A percentile compares a stretch with the other conserved stretches of the same genome.
phyloP scores from a whole-genome alignment of 1,140 invertebrate species.

The Brachionus rotundiformis region DNA sequence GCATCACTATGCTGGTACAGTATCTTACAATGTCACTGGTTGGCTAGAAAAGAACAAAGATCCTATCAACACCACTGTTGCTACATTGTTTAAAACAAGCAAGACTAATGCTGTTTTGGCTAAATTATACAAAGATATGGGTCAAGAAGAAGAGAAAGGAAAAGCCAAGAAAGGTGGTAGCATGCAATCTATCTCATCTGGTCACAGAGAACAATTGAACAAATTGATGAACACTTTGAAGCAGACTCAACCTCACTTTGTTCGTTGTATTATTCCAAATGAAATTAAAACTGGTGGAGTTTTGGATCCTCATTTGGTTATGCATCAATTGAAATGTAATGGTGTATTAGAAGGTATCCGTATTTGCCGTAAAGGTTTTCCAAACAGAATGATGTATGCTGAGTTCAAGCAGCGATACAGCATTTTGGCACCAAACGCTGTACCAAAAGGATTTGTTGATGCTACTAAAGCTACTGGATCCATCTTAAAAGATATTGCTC shows the following conservation, averaged over 20 bases:
- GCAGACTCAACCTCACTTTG: constrained; percentile 96
- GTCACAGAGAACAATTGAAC: constrained; percentile 90
- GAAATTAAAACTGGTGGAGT: constrained; percentile 93
- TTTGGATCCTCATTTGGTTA: constrained; percentile 96
- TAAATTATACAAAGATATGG: constrained; percentile 13
- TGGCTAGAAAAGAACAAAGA: constrained; percentile 99
- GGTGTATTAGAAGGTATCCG: constrained; percentile 99
- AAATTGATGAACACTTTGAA: constrained; percentile 93
- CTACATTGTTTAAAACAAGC: constrained; percentile 40
- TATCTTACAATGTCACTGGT: constrained; percentile 76
- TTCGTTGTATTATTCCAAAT: constrained; percentile 99
- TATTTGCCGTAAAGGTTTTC: constrained; percentile 99
- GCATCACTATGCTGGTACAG: constrained; percentile 95
- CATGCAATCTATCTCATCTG: constrained; percentile 87
- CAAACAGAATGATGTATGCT: constrained; percentile 99
- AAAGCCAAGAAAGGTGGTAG: constrained; percentile 92
- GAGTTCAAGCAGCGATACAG: constrained; percentile 99
- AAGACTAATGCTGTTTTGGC: constrained; percentile 19
- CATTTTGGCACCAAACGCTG: constrained; percentile 86
- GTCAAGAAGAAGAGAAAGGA: constrained; percentile 43
- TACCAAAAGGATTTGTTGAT: constrained; percentile 74
- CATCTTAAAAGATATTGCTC: constrained; percentile 74
- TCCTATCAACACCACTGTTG: constrained; percentile 96
- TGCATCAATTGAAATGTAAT: constrained; percentile 98
- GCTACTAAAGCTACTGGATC: constrained; percentile 78